Evolutionary conservation across 2,113 vertebrate genomes (phyloP).

Genomic region (Tenebrosternarchus preto): DNA sequence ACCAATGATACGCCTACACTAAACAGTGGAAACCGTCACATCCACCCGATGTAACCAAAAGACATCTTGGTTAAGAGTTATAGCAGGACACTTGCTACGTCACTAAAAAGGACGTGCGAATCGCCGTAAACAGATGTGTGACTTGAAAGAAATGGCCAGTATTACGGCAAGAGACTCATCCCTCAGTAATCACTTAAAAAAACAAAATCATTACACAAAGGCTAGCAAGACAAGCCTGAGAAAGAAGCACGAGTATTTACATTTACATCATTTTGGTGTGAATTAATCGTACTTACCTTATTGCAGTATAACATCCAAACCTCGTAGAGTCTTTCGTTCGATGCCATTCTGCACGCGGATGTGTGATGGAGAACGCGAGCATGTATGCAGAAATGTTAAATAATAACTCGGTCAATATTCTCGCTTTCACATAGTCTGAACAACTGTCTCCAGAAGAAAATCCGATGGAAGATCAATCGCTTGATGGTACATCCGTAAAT

Average conservation of each 20-base stretch:
- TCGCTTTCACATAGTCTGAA: conserved; percentile 35
- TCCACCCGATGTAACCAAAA: too few species aligned
- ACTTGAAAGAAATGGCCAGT: too few species aligned
- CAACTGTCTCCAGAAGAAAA: background rate
- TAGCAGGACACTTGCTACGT: too few species aligned
- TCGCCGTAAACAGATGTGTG: too few species aligned
- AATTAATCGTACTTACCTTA: conserved; percentile 86
- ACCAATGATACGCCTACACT: too few species aligned
- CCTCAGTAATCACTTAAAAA: background rate
- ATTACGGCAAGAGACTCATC: too few species aligned
- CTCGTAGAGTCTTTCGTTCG: conserved; percentile 94
- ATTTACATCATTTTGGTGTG: too few species aligned
- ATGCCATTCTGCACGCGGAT: conserved; percentile 83
- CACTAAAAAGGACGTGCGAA: too few species aligned
- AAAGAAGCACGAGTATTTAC: too few species aligned
- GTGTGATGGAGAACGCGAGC: conserved; percentile 16
- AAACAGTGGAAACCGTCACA: too few species aligned
- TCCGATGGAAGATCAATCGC: background rate
- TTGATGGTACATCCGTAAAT: background rate
- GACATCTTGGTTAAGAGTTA: too few species aligned
- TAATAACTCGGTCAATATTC: conserved; percentile 18
- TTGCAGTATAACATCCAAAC: conserved; percentile 98
- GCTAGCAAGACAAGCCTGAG: too few species aligned
- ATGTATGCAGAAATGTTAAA: conserved; percentile 34
- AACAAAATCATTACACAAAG: background rate